phyloP scores from a whole-genome alignment of 2,888 invertebrate species.

The Euphydryas editha region DNA sequence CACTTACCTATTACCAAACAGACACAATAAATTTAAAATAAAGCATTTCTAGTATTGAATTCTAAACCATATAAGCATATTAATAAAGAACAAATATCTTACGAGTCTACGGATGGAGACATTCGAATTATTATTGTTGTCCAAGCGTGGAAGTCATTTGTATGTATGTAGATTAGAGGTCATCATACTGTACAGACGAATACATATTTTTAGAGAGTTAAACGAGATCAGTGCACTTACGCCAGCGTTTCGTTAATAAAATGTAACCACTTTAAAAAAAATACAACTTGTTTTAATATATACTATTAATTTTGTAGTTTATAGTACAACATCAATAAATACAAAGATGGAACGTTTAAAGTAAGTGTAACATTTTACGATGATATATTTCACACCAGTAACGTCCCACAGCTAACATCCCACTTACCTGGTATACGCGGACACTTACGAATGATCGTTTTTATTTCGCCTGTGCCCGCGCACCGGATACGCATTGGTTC shows the following conservation, averaged over 20 bases:
- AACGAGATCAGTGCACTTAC: conserved; percentile 60
- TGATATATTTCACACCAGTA: conserved; percentile 37
- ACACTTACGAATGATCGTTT: conserved; percentile 79
- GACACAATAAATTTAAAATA: conserved; percentile 43
- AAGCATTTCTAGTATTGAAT: conserved; percentile 38
- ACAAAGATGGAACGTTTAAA: conserved; percentile 1
- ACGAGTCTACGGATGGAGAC: conserved; percentile 44
- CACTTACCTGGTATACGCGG: conserved; percentile 64
- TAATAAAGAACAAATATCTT: conserved; percentile 27
- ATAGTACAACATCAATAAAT: neutral
- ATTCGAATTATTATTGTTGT: conserved; percentile 76
- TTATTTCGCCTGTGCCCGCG: conserved; percentile 70
- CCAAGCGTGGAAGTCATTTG: conserved; percentile 79
- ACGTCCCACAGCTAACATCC: conserved; percentile 35
- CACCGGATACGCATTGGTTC: conserved; percentile 81
- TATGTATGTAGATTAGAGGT: conserved; percentile 80
- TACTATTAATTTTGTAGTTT: too few species aligned
- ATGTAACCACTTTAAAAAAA: neutral
- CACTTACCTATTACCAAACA: conserved; percentile 78
- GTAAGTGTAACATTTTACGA: conserved; percentile 7
- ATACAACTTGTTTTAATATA: too few species aligned
- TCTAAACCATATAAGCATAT: conserved; percentile 52
- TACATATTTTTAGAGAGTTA: conserved; percentile 56
- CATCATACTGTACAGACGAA: conserved; percentile 72
- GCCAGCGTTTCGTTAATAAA: conserved; percentile 10